Conservation (phyloP, 2,888 invertebrate genomes). For the Synergus japonicus region DNA sequence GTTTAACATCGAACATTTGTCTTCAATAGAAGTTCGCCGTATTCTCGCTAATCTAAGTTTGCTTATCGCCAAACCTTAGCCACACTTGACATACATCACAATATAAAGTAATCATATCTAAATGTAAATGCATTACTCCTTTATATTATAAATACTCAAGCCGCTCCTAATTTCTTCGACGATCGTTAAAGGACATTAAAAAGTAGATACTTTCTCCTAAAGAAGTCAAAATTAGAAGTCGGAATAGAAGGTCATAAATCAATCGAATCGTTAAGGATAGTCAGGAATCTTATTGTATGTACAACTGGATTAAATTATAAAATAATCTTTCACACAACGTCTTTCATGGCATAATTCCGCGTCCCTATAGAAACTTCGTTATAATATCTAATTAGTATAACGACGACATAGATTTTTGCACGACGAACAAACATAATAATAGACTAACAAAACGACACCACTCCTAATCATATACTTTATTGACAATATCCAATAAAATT, state of each 20-base stretch:
- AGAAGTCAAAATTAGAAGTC: background rate
- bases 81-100: slow-evolving; percentile 61
- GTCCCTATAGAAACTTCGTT: slow-evolving; percentile 9
- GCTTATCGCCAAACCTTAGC: slow-evolving; percentile 45
- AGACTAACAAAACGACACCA: slow-evolving; percentile 22
- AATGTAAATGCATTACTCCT: slow-evolving; percentile 54
- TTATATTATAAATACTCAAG: slow-evolving; percentile 61
- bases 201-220: background rate
- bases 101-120: slow-evolving; percentile 60
- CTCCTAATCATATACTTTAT: slow-evolving; percentile 3
- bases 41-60: slow-evolving; percentile 47
- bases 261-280: background rate
- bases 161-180: slow-evolving; percentile 52
- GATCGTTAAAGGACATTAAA: slow-evolving; percentile 48
- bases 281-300: background rate
- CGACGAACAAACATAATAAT: slow-evolving; percentile 24
- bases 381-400: slow-evolving; percentile 24
- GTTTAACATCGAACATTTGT: slow-evolving; percentile 66
- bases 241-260: background rate
- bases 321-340: background rate
- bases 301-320: background rate
- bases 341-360: background rate
- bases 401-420: slow-evolving; percentile 31
- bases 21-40: slow-evolving; percentile 52
- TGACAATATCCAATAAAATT: slow-evolving; percentile 1